Base-by-base conservation (phyloP, 2,113 vertebrate species). In the Gavialis gangeticus region DNA sequence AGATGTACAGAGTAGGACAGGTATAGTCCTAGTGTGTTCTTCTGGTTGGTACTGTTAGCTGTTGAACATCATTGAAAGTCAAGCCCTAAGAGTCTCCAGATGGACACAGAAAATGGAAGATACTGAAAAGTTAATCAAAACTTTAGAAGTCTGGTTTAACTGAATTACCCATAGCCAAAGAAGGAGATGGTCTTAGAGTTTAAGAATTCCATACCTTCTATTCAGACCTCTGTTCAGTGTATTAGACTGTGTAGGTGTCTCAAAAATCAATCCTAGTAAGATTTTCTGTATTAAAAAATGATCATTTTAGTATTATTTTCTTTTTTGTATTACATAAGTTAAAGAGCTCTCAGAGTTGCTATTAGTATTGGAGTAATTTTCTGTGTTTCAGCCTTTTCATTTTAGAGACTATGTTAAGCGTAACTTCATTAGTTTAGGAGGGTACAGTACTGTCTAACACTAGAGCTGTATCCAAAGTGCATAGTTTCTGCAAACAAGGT, bases 391-490 rank as follows among this genome's bases (percentile, higher is more conserved):
- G 63, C 25, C 13, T 28, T 28, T 64, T 64, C 28, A 28, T 15
- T 64, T 27, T 64, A 64, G 25, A 63, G 22, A 63, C 25, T 64
- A 66, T 66, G 28, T 18, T 66, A 16, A 66, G 28, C n/a, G 18
- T 27, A 17, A 66, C 27, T n/a, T 64, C 18, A 30, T 4, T n/a
- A 16, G 64, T 66, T 30, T 13, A 17, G 62, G 93, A 59, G 80
- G 88, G 75, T 58, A 58, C 84, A 73, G 67, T 92, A 10, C 66
- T 37, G 58, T 34, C 92, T 92, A 95, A 64, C 56, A 75, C 79
- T 67, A 69, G 71, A 80, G 84, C 86, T 96, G 90, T 93, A 66
- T 86, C 92, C 89, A 93, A 93, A 90, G 85, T 85, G 76, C 77
- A 76, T 93, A 54, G 82, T 63, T 90, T 95, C 30, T 90, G 79